phyloP scores from a whole-genome alignment of 2,888 invertebrate genomes.

The Leptopilina syphax region DNA sequence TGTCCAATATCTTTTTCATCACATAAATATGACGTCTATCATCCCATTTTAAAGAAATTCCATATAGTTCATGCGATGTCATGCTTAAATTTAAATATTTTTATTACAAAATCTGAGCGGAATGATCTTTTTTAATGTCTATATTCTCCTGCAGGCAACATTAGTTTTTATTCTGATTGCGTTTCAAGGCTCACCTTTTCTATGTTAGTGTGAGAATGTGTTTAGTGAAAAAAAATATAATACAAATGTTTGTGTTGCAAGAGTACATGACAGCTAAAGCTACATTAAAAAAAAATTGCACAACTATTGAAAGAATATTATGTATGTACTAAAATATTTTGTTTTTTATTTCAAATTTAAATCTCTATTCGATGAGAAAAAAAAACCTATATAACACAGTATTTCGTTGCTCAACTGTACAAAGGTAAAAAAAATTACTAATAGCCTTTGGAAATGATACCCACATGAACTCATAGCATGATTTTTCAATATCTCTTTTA shows the following conservation, averaged over 20 bases:
- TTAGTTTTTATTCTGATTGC: conserved; percentile 30
- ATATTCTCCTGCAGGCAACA: conserved; percentile 2
- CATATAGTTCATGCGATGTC: conserved; percentile 16
- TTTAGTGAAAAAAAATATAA: conserved; percentile 22
- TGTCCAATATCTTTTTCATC: background rate
- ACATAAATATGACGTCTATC: background rate
- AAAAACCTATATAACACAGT: background rate
- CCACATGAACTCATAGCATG: conserved; percentile 52
- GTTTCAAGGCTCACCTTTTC: conserved; percentile 7
- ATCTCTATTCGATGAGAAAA: background rate
- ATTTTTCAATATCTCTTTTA: conserved; percentile 47
- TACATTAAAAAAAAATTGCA: conserved; percentile 9
- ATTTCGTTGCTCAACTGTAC: background rate
- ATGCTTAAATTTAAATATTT: conserved; percentile 29
- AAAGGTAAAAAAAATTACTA: background rate
- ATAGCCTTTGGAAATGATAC: conserved; percentile 3
- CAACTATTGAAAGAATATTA: background rate
- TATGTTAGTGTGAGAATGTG: conserved; percentile 33
- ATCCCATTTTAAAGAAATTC: conserved; percentile 18
- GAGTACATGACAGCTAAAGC: conserved; percentile 22
- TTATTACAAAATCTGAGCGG: background rate
- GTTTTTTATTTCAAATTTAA: background rate
- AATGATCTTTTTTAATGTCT: conserved; percentile 10
- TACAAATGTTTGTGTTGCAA: conserved; percentile 28
- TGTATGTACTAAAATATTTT: background rate